A percentile compares a stretch with the other conserved stretches of the same genome.
phyloP scores from a whole-genome alignment of 2,888 invertebrate genomes.

The Harpalus rufipes region DNA sequence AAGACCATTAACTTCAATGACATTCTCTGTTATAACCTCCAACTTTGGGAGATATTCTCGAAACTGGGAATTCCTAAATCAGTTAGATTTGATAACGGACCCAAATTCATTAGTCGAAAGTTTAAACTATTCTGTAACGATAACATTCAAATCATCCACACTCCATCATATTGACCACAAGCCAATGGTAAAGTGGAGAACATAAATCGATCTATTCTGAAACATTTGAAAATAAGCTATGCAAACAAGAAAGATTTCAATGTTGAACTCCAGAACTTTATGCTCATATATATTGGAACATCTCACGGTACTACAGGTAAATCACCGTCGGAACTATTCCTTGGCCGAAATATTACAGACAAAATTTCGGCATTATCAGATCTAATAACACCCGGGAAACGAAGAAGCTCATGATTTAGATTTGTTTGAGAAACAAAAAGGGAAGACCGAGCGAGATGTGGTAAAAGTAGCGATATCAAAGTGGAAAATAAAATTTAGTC shows the following conservation, averaged over 20 bases:
- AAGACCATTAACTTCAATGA: constrained; percentile 68
- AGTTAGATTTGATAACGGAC: constrained; percentile 69
- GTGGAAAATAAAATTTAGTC: neutral
- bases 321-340: constrained; percentile 70
- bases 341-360: constrained; percentile 69
- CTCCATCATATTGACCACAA: constrained; percentile 58
- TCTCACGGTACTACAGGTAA: constrained; percentile 72
- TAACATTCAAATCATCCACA: constrained; percentile 23
- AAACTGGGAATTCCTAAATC: constrained; percentile 69
- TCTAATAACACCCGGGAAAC: constrained; percentile 58
- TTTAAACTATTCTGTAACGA: constrained; percentile 67
- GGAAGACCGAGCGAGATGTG: constrained; percentile 68
- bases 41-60: constrained; percentile 69
- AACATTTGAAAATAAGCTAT: too few species aligned
- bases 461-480: constrained; percentile 24
- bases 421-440: constrained; percentile 69
- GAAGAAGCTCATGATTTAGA: constrained; percentile 69
- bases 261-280: constrained; percentile 68
- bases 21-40: constrained; percentile 67
- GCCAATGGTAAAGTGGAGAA: constrained; percentile 72
- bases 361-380: constrained; percentile 69
- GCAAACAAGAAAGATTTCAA: too few species aligned
- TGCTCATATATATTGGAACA: constrained; percentile 70
- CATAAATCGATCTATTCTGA: too few species aligned
- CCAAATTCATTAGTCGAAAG: constrained; percentile 68